A percentile compares a stretch with the other conserved stretches of the same genome.
Conservation (phyloP, 2,113 vertebrate genomes). For the Chrysochloris asiatica region DNA sequence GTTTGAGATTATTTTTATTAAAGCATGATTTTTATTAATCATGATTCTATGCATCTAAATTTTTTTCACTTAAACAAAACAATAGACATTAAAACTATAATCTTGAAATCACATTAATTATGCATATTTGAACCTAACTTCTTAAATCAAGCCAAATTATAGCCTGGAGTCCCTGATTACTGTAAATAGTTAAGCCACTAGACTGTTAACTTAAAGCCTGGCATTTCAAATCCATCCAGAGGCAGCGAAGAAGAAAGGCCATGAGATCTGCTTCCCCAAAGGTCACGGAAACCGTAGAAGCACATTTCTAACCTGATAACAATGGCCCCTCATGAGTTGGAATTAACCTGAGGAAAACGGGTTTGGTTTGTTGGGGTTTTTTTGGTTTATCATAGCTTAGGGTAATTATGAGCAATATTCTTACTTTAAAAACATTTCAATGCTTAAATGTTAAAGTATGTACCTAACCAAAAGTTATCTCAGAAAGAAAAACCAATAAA, state of each 20-base stretch:
- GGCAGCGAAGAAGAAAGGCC: neutral
- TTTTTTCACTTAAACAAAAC: neutral
- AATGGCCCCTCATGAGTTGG: neutral
- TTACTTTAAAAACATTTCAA: neutral
- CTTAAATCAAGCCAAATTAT: neutral
- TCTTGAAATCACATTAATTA: too few relatives aligned
- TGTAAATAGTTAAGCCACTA: too few relatives aligned
- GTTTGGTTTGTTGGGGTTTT: neutral
- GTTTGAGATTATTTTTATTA: constrained; percentile 24
- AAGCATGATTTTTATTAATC: neutral
- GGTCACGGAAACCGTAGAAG: neutral
- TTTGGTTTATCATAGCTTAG: neutral
- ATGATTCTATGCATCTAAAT: neutral
- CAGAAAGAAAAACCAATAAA: neutral
- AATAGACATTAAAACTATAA: too few relatives aligned
- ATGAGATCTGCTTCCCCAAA: neutral
- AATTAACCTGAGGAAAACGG: neutral
- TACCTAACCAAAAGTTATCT: neutral
- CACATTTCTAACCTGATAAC: neutral
- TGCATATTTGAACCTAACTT: too few relatives aligned
- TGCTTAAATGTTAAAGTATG: neutral
- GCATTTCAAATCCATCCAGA: neutral
- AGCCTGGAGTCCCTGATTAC: neutral
- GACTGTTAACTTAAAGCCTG: neutral
- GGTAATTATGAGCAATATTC: neutral